Evolutionary conservation across 2,113 vertebrate species (phyloP).

Genomic region (Calidris pugnax): DNA sequence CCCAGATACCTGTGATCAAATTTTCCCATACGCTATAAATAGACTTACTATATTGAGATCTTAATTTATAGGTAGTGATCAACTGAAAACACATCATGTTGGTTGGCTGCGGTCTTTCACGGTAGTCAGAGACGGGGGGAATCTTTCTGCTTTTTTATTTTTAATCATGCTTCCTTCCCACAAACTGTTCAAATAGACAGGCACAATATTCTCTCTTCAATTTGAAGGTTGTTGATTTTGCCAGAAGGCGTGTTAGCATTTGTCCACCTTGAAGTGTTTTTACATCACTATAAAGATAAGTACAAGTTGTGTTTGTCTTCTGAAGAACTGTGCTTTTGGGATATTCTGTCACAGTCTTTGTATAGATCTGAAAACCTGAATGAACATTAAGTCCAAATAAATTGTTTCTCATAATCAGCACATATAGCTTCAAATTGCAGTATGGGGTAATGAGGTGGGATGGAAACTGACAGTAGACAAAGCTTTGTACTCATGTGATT

Average conservation of each 20-base stretch:
- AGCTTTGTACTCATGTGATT: not conserved
- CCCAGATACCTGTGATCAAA: not conserved
- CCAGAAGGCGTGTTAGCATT: not conserved
- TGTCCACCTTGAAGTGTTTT: slow-evolving; percentile 5
- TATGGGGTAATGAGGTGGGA: not conserved
- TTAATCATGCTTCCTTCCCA: not conserved
- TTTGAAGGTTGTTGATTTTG: slow-evolving; percentile 20
- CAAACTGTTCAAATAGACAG: not conserved
- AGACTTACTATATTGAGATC: not conserved
- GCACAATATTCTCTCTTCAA: not conserved
- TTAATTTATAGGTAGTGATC: not conserved
- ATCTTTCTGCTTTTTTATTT: not conserved
- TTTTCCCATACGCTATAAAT: not conserved
- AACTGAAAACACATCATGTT: not conserved
- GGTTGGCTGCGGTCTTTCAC: not conserved
- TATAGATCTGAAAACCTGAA: not conserved
- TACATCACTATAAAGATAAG: not conserved
- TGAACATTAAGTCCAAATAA: not conserved
- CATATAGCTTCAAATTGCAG: not conserved
- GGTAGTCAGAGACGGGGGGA: not conserved
- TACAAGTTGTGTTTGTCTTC: not conserved
- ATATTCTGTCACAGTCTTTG: not conserved
- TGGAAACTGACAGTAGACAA: not conserved
- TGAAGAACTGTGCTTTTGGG: not conserved
- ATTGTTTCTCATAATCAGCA: not conserved